Percentiles rank a stretch among this genome's conserved stretches.
These are phyloP conservation scores for Coenobita brevimanus DNA, from an alignment of 1,140 invertebrate genomes.

Conservation along the genomic window DNA sequence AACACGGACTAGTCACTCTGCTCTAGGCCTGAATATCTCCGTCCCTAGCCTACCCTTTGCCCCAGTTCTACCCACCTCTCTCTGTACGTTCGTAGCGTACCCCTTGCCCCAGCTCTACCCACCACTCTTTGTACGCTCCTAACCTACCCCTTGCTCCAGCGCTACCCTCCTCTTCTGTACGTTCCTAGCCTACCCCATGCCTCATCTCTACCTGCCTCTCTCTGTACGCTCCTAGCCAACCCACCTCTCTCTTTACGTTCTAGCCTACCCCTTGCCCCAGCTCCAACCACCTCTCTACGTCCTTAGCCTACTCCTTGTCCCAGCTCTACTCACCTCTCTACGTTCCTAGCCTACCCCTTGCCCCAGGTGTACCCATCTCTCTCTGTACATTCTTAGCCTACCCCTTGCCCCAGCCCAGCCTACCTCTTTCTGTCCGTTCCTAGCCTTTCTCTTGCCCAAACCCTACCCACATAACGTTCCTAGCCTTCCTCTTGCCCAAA, in stretches of 20 bases:
- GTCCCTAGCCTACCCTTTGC: too few species aligned
- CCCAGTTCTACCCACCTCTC: too few species aligned
- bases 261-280: not conserved
- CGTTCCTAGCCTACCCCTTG: not conserved
- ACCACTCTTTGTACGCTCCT: too few species aligned
- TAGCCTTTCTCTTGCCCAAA: not conserved
- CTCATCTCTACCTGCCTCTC: not conserved
- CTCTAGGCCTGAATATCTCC: too few species aligned
- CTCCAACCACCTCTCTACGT: not conserved
- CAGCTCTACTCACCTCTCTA: not conserved
- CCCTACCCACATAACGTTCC: not conserved
- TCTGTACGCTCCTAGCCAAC: not conserved
- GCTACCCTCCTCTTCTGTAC: not conserved
- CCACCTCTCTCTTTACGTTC: not conserved
- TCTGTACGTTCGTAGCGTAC: too few species aligned
- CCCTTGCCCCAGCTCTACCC: too few species aligned
- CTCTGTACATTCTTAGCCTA: not conserved
- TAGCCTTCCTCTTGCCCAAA: not conserved
- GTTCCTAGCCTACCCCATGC: not conserved
- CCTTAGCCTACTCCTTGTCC: not conserved
- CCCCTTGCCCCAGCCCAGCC: not conserved
- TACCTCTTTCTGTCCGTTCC: not conserved
- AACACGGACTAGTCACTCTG: too few species aligned
- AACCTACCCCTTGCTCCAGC: not conserved
- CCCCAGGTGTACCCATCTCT: not conserved